Conservation (phyloP, 1,140 invertebrate species). For the Teleogryllus occipitalis region DNA sequence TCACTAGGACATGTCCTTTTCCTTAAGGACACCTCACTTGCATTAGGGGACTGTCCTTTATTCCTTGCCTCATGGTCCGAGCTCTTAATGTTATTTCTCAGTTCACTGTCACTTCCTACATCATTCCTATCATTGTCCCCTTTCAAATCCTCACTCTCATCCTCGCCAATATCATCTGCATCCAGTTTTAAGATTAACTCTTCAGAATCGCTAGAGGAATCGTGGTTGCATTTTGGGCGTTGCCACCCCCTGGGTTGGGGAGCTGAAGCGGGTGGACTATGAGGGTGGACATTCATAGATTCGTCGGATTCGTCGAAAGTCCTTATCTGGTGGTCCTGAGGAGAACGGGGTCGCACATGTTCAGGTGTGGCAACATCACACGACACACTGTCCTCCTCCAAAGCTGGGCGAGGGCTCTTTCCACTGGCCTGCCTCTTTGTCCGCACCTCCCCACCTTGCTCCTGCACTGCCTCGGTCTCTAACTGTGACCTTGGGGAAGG, state of each 20-base stretch:
- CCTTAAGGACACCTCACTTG: conserved; percentile 25
- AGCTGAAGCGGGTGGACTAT: conserved; percentile 3
- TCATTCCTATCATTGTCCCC: conserved; percentile 6
- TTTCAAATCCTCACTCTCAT: conserved; percentile 6
- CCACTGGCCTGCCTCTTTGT: background rate
- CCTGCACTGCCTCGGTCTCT: background rate
- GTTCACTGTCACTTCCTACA: conserved; percentile 38
- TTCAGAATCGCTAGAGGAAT: conserved; percentile 40
- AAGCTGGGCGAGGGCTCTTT: background rate
- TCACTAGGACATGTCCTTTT: conserved; percentile 28
- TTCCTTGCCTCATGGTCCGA: conserved; percentile 19
- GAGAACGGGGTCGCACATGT: background rate
- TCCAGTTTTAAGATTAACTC: conserved; percentile 42
- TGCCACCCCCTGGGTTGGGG: background rate
- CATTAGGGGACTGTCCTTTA: conserved; percentile 32
- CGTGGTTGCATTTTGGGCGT: conserved; percentile 31
- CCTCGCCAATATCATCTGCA: conserved; percentile 30
- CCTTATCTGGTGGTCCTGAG: background rate
- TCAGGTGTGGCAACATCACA: background rate
- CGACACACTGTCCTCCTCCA: conserved; percentile 11
- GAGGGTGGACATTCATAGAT: conserved; percentile 11
- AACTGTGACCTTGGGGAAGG: background rate
- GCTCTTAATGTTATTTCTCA: conserved; percentile 33
- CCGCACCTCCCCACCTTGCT: background rate
- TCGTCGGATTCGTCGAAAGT: conserved; percentile 14